Base-by-base conservation (phyloP, 1,140 invertebrate genomes). In the Triops cancriformis region DNA sequence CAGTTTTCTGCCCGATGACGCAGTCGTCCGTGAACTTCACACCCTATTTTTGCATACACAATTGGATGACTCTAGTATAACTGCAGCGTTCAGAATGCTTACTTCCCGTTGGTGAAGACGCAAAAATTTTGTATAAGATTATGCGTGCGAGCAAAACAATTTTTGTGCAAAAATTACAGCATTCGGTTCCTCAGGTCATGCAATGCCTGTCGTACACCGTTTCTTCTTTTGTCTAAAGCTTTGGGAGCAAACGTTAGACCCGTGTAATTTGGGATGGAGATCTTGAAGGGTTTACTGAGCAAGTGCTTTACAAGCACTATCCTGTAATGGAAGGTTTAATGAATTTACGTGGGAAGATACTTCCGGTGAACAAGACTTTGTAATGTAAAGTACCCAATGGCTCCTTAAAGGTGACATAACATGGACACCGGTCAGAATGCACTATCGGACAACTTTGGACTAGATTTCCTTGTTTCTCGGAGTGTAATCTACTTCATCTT, bases 11-110 rank as follows among this genome's bases (percentile, higher is more conserved):
- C 18, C 98, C 98, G 41, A 94, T 98, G 1, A 99, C 96, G 88
- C 98, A 99, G 84, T 99, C 96, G 84, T 98, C 99, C 96, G 99
- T 98, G 85, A 99, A 99, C 83, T 97, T 97, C 0, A 99, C 98
- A 37, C 98, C 98, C 88, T 89, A 80, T 41, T 84, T 83, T 79
- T 77, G 72, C n/a, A 73, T 37, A 75, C 76, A 51, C 26, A 14
- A 73, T n/a, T 42, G 77, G 73, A 76, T 74, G 26, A 74, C 73
- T 42, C 43, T 10, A 76, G 6, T 14, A 51, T 79, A 75, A 45
- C 42, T 23, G 75, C 14, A 78, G 73, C 18, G 41, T 43, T 79
- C 28, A 79, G 37, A 64, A 72, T 78, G 79, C 80, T 81, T 83
- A 89, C 89, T 84, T 99, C 98, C 78, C 98, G 89, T 86, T 99